A percentile compares a stretch with the other conserved stretches of the same genome.
These are phyloP conservation scores for Lamprotornis superbus DNA, from an alignment of 2,113 vertebrate species.

Conservation along the genomic window DNA sequence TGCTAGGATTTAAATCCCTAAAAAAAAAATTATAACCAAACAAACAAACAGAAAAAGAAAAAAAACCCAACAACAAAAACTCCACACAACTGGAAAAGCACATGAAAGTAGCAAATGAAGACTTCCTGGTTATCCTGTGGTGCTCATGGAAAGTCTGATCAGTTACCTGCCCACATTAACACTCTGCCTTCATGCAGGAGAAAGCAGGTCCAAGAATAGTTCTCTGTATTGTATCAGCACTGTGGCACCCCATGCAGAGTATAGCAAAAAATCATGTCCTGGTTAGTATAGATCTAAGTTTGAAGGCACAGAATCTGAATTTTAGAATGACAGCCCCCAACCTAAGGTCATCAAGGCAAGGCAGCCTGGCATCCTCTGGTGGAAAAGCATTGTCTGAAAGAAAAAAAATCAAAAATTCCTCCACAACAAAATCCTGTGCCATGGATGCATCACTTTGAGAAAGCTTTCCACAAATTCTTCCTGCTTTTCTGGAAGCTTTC, in stretches of 20 bases:
- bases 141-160: not conserved
- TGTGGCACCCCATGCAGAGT: not conserved
- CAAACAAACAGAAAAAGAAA: not conserved
- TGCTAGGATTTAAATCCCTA: not conserved
- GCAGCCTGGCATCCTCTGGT: not conserved
- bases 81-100: not conserved
- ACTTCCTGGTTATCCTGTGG: not conserved
- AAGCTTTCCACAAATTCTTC: not conserved
- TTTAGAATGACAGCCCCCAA: not conserved
- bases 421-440: not conserved
- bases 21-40: not conserved
- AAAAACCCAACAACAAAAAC: accelerated
- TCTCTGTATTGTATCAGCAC: not conserved
- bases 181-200: not conserved
- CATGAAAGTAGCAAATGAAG: not conserved
- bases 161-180: not conserved
- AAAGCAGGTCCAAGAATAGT: not conserved
- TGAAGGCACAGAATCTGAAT: not conserved
- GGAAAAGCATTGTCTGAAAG: not conserved
- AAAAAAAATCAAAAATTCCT: not conserved
- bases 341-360: not conserved
- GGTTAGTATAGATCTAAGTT: not conserved
- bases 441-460: not conserved
- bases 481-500: not conserved
- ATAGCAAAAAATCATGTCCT: not conserved